phyloP scores from a whole-genome alignment of 2,113 vertebrate species.

The Calypte anna region DNA sequence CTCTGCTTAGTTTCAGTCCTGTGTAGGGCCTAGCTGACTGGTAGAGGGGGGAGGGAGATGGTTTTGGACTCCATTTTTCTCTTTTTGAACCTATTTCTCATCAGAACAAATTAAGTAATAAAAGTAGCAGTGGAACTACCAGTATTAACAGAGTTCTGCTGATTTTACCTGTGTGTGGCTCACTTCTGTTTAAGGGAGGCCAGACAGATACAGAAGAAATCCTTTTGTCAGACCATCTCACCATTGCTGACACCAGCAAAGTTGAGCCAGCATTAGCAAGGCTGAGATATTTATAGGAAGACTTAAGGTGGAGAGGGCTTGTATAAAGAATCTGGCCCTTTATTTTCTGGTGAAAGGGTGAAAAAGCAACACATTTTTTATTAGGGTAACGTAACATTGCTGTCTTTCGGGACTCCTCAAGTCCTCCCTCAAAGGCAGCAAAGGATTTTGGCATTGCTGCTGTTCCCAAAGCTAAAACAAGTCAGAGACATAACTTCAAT shows the following conservation, averaged over 20 bases:
- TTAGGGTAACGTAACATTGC: neutral
- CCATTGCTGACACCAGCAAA: neutral
- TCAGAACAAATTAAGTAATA: neutral
- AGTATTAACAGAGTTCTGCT: neutral
- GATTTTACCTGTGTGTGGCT: neutral
- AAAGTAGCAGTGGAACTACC: neutral
- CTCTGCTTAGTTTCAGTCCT: neutral
- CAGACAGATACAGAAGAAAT: neutral
- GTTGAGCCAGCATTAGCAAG: neutral
- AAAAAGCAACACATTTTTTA: neutral
- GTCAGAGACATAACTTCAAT: neutral
- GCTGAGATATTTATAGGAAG: neutral
- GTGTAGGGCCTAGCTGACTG: neutral
- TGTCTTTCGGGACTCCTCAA: neutral
- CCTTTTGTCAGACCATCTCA: neutral
- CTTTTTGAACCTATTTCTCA: neutral
- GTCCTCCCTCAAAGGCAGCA: neutral
- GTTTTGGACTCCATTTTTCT: neutral
- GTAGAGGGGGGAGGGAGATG: neutral
- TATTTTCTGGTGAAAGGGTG: neutral
- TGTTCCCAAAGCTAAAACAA: slow-evolving; percentile 42
- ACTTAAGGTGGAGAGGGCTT: neutral
- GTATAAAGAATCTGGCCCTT: neutral
- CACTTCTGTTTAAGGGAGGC: neutral
- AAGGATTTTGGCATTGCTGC: neutral